phyloP scores from a whole-genome alignment of 2,888 invertebrate species.

The Leucoma salicis region DNA sequence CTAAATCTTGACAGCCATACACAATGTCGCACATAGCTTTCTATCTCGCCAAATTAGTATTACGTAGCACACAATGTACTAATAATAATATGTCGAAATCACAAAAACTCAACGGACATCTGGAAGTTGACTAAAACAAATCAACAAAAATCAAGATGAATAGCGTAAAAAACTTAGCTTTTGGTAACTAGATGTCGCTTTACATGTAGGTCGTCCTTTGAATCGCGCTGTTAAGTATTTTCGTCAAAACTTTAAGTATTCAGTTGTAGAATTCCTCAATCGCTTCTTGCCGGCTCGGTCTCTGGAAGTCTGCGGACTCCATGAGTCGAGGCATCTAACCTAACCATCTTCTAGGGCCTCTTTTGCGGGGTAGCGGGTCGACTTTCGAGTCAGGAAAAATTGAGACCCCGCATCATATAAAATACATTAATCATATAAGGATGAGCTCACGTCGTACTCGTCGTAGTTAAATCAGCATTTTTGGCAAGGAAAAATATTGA shows the following conservation, averaged over 20 bases:
- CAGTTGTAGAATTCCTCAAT: rapidly evolving
- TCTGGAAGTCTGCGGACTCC: conserved; percentile 86
- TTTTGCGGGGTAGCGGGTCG: conserved; percentile 73
- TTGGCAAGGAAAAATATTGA: no score
- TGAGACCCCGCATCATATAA: conserved; percentile 58
- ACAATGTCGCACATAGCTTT: no score
- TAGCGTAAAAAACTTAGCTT: no score
- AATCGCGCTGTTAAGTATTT: conserved; percentile 45
- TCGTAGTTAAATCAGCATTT: no score
- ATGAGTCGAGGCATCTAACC: conserved; percentile 81
- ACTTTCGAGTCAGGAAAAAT: conserved; percentile 71
- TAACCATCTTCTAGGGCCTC: conserved; percentile 79
- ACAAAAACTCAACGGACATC: no score
- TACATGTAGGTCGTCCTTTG: conserved; percentile 21
- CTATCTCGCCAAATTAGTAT: no score
- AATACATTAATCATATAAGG: background rate
- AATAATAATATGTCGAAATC: no score
- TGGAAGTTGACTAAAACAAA: no score
- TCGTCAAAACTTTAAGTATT: conserved; percentile 33
- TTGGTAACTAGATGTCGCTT: conserved; percentile 46
- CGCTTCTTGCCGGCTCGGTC: conserved; percentile 89
- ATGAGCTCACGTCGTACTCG: no score
- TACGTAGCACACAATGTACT: no score
- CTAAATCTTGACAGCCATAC: no score
- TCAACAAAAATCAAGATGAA: no score